Base-by-base conservation (phyloP, 2,888 invertebrate genomes). In the Athalia cordata region DNA sequence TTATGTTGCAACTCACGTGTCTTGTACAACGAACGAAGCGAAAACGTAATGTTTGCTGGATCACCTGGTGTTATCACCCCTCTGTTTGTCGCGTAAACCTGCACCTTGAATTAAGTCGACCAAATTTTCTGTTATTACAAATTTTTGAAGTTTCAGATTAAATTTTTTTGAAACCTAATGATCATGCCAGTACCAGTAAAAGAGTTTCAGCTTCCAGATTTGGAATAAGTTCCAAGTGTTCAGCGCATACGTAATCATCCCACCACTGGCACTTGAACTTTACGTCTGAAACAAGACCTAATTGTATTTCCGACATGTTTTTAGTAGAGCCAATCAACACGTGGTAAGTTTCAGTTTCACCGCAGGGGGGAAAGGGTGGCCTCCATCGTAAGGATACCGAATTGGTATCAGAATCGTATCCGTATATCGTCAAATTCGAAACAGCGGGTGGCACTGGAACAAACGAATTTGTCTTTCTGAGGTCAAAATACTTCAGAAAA, bases 311-410 rank as follows among this genome's bases (percentile, higher is more conserved):
- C 2, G 3, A 4, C 3, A 15, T 15, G 5, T 52, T 4, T 50
- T 29, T 29, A 9, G 8, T 43, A 3, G 8, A 15, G 11, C 1
- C 29, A n/a, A 68, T 55, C 13, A 49, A 72, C 47, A 86, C 79
- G 55, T 66, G 43, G 78, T 86, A 87, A 9, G 76, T 0, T n/a
- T 79, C 59, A 45, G 86, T 77, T 61, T 78, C 79, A 49, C 86
- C 88, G 76, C 84, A 83, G 11, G 86, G 86, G 3, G 87, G 87
- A 81, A 83, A 81, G 1, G 86, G 87, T 62, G 84, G 81, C 66
- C 66, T 72, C 83, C 86, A 86, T 61, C 85, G 81, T 45, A 87
- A 11, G 3, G 83, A 84, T 49, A 87, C 78, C 3, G 79, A 83
- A 47, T 50, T 77, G 9, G 62, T 59, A 55, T 82, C 68, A n/a